phyloP scores from a whole-genome alignment of 2,888 invertebrate species.

The Heterodera filipjevi region DNA sequence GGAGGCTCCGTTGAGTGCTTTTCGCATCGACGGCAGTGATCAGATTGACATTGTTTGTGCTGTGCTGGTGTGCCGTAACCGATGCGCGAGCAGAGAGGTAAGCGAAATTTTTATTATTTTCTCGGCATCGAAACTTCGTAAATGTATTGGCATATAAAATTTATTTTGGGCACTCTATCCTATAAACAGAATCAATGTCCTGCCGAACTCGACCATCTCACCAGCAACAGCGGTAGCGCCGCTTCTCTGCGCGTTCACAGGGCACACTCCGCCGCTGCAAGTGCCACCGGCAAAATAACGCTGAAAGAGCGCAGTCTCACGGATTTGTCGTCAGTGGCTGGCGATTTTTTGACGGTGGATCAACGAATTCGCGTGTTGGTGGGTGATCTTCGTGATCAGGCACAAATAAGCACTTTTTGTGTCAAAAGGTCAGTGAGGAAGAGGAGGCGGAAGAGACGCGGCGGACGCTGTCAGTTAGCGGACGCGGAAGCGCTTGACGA shows the following conservation, averaged over 20 bases:
- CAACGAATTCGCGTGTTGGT: slow-evolving; percentile 48
- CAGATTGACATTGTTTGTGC: slow-evolving; percentile 58
- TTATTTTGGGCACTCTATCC: no score
- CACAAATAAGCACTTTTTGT: neutral
- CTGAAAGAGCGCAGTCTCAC: neutral
- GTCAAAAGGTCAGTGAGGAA: slow-evolving; percentile 7
- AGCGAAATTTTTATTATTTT: no score
- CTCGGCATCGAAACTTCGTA: no score
- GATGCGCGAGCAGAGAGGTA: slow-evolving; percentile 29
- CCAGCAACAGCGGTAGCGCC: neutral
- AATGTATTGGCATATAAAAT: no score
- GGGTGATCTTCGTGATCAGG: slow-evolving; percentile 20
- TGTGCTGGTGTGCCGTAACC: slow-evolving; percentile 46
- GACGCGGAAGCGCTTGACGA: neutral
- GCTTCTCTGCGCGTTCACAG: neutral
- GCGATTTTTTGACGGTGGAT: slow-evolving; percentile 49
- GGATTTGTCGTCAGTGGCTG: slow-evolving; percentile 16
- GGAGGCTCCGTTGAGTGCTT: slow-evolving; percentile 60
- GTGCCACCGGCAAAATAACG: slow-evolving; percentile 5
- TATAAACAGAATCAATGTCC: slow-evolving; percentile 25
- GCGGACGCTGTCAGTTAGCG: neutral
- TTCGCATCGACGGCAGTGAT: slow-evolving; percentile 62
- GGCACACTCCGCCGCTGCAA: slow-evolving; percentile 6
- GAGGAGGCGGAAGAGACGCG: slow-evolving; percentile 15
- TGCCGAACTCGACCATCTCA: neutral